phyloP scores from a whole-genome alignment of 2,797 vertebrate genomes.

The Parauchenoglanis punctatus region DNA sequence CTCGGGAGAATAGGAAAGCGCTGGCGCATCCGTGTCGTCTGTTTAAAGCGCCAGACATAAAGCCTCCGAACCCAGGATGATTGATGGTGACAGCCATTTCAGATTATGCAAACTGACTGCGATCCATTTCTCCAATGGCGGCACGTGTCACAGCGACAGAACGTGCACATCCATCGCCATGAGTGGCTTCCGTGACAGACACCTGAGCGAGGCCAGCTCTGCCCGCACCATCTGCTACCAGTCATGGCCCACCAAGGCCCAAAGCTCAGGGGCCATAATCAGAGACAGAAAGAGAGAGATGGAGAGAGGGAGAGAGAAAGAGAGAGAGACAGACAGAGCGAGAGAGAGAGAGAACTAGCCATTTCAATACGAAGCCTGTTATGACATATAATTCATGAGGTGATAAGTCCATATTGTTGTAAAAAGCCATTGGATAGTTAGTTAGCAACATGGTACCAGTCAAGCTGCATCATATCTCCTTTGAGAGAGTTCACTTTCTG shows the following conservation, averaged over 20 bases:
- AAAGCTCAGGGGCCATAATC: constrained; percentile 22
- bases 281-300: not conserved
- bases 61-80: constrained; percentile 47
- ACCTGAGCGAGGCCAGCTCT: constrained; percentile 51
- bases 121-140: constrained; percentile 58
- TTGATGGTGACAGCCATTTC: constrained; percentile 60
- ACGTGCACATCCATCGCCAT: constrained; percentile 56
- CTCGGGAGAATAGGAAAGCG: not conserved
- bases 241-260: constrained; percentile 13
- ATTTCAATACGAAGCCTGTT: no score
- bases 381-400: no score
- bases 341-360: no score
- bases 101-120: constrained; percentile 66
- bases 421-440: no score
- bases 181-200: constrained; percentile 55
- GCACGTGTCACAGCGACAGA: constrained; percentile 53
- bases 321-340: not conserved
- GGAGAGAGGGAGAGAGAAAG: not conserved
- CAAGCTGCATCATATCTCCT: no score
- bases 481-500: no score
- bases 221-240: constrained; percentile 61
- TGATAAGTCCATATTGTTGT: no score
- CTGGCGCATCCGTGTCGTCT: not conserved
- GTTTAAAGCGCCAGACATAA: constrained; percentile 28
- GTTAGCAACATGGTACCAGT: no score